Base-by-base conservation (phyloP, 2,888 invertebrate genomes). In the Tachina grossa region DNA sequence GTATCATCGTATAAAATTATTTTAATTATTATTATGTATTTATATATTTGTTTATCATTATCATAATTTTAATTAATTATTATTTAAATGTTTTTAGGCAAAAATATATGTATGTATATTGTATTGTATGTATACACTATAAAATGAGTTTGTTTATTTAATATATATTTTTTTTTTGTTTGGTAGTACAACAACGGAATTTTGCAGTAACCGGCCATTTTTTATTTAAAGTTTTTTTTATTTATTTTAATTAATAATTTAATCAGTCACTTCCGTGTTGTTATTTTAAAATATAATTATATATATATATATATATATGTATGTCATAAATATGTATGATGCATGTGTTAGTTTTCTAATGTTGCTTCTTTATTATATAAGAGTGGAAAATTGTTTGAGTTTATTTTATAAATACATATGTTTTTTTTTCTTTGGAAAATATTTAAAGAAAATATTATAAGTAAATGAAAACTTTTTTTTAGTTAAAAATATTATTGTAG, bases 1-100 rank as follows among this genome's bases (percentile, higher is more conserved):
- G 69, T 59, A 85, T 81, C 80, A 84, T 90, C 88, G 90, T 90
- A 90, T 89, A 90, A 90, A 90, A 90, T 90, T 85, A 82, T 81
- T 74, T 69, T 81, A 77, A 72, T 84, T 84, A 78, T 76, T 81
- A 22, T 76, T 79, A n/a, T n/a, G n/a, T n/a, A 78, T 78, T 83
- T 71, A 82, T 72, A 75, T 74, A 71, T 84, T 80, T 71, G 57
- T 80, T 77, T 72, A 45, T 69, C 66, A 47, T 55, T 49, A 66
- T 81, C 22, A 86, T 87, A 88, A 88, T 90, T 90, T 87, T 88
- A 87, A 87, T 76, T 49, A 69, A 49, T 65, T 83, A 66, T 66
- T 66, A 71, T 66, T 31, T 83, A 68, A 69, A 81, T 88, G 19
- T 61, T 66, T 89, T 89, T 90, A 90, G 90, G 91, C 92, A 91